A percentile compares a stretch with the other conserved stretches of the same genome.
phyloP scores from a whole-genome alignment of 30 jellyfish, hydroid and myxozoan species.

The Aurelia aurita complex sp. Pacific region DNA sequence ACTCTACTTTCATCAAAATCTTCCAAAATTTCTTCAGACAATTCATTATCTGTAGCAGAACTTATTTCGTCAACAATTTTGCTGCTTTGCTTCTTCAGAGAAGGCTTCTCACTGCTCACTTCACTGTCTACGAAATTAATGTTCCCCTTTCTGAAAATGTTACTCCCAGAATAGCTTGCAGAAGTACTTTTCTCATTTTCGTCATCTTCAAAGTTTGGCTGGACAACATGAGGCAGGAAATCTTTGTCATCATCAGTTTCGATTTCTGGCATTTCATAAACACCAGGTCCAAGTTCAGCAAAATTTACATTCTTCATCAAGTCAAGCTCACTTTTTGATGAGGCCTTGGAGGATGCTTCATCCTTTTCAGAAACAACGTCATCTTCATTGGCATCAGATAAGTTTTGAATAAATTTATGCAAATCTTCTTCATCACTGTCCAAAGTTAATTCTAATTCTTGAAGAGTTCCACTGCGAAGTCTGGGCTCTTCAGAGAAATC shows the following conservation, averaged over 20 bases:
- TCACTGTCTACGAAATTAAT: conserved; percentile 45
- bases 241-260: conserved; percentile 57
- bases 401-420: conserved; percentile 44
- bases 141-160: conserved; percentile 28
- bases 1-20: conserved; percentile 34
- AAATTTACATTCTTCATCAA: conserved; percentile 76
- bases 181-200: not conserved
- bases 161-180: conserved; percentile 16
- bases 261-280: conserved; percentile 22
- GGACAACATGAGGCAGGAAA: conserved; percentile 63
- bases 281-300: conserved; percentile 63
- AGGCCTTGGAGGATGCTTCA: conserved; percentile 9
- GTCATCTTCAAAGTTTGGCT: conserved; percentile 18
- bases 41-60: conserved; percentile 21
- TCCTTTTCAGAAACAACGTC: conserved; percentile 25
- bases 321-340: conserved; percentile 55
- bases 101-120: not conserved
- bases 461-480: conserved; percentile 25
- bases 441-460: conserved; percentile 24
- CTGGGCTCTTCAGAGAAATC: conserved; percentile 72
- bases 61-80: not conserved
- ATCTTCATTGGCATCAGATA: conserved; percentile 50
- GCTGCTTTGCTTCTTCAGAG: not conserved
- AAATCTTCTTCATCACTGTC: conserved; percentile 94
- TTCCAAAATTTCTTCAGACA: conserved; percentile 60